Percentiles rank a stretch among this genome's conserved stretches.
These are phyloP conservation scores for Paraplagusia blochii DNA, from an alignment of 2,113 vertebrate species.

Conservation along the genomic window DNA sequence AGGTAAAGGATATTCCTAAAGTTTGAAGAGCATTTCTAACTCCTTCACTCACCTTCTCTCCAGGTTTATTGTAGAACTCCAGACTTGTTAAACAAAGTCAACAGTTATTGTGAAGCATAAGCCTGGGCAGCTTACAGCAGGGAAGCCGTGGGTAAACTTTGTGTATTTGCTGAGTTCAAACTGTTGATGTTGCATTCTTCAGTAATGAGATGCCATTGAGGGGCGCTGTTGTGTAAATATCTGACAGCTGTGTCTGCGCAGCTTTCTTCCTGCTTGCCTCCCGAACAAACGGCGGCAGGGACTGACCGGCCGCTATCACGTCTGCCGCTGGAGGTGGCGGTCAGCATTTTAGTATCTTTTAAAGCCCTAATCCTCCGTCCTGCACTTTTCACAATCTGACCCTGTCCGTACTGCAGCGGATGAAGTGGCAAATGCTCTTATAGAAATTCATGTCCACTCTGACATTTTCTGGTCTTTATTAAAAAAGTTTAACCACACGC, in stretches of 20 bases:
- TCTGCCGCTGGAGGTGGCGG: conserved; percentile 15
- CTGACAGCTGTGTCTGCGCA: conserved; percentile 43
- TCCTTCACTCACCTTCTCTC: background rate
- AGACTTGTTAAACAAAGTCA: background rate
- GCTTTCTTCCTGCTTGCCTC: conserved; percentile 28
- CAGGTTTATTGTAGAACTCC: background rate
- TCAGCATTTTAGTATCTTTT: conserved; percentile 60
- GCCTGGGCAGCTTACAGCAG: background rate
- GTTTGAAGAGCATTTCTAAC: background rate
- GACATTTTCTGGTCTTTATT: conserved; percentile 30
- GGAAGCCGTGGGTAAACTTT: background rate
- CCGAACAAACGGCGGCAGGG: conserved; percentile 48
- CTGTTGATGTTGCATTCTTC: conserved; percentile 33
- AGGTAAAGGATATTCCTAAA: too few species aligned
- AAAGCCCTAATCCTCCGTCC: conserved; percentile 54
- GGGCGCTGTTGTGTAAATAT: conserved; percentile 48
- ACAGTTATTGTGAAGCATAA: background rate
- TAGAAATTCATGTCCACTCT: conserved; percentile 42
- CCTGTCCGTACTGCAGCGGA: conserved; percentile 34
- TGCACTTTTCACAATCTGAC: conserved; percentile 30
- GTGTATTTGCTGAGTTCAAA: conserved; percentile 12
- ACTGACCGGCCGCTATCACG: conserved; percentile 25
- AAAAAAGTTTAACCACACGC: conserved; percentile 21
- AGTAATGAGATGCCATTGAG: conserved; percentile 32
- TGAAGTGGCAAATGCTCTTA: conserved; percentile 27